Percentiles rank a stretch among this genome's conserved stretches.
phyloP scores from a whole-genome alignment of 2,797 vertebrate genomes.

The Spheniscus humboldti region DNA sequence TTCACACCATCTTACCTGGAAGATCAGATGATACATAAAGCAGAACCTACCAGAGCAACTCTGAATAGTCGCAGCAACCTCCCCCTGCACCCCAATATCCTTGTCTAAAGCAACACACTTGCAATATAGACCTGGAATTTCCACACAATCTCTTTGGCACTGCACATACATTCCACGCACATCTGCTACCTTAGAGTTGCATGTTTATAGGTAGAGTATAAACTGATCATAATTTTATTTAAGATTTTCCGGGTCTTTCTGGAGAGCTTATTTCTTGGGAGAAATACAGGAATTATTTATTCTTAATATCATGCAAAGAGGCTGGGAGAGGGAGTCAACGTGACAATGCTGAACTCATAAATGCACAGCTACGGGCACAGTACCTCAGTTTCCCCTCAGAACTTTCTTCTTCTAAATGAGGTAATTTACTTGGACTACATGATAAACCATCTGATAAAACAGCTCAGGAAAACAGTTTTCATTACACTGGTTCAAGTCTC shows the following conservation, averaged over 20 bases:
- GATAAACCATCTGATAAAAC: neutral
- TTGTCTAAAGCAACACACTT: neutral
- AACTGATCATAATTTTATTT: neutral
- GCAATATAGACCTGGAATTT: neutral
- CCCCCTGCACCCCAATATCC: neutral
- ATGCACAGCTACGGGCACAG: neutral
- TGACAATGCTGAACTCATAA: neutral
- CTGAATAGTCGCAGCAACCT: neutral
- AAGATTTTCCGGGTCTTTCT: neutral
- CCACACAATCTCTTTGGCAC: neutral
- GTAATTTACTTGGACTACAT: neutral
- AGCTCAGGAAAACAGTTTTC: neutral
- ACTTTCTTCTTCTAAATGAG: neutral
- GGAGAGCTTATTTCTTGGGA: neutral
- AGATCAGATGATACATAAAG: neutral
- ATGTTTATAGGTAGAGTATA: neutral
- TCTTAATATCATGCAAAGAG: neutral
- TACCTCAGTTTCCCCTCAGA: neutral
- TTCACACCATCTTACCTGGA: neutral
- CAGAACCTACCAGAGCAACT: neutral
- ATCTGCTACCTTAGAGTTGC: neutral
- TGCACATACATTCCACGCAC: accelerated
- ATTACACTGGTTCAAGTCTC: neutral
- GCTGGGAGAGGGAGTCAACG: neutral
- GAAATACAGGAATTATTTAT: neutral